A percentile compares a stretch with the other conserved stretches of the same genome.
Conservation (phyloP, 1,140 invertebrate species). For the Galendromus occidentalis region DNA sequence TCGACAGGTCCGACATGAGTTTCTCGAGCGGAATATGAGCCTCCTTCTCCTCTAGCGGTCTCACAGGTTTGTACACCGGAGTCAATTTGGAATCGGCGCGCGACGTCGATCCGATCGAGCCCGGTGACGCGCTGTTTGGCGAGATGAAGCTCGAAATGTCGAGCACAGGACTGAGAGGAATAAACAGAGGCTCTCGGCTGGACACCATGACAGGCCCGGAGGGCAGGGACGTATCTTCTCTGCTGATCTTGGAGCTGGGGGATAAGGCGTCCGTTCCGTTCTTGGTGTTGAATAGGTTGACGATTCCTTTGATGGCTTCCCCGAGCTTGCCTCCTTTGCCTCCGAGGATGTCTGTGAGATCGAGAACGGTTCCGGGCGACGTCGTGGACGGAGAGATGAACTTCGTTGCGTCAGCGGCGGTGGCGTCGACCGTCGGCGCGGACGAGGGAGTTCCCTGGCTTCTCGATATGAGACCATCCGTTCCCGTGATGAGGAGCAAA, state of each 20-base stretch:
- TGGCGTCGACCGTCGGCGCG: neutral
- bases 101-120: neutral
- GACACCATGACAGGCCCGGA: constrained; percentile 8
- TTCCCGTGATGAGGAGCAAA: constrained; percentile 17
- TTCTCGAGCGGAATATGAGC: neutral
- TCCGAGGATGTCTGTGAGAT: constrained; percentile 21
- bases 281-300: constrained; percentile 19
- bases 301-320: constrained; percentile 23
- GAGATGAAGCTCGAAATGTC: constrained; percentile 3
- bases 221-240: neutral
- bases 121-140: neutral
- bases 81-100: neutral
- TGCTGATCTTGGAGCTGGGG: neutral
- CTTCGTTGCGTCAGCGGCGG: neutral
- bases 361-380: constrained; percentile 22
- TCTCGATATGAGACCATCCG: constrained; percentile 17
- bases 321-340: constrained; percentile 21
- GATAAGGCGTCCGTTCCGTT: constrained; percentile 16
- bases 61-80: neutral
- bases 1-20: constrained; percentile 2
- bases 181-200: constrained; percentile 1
- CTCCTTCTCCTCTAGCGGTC: neutral
- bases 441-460: constrained; percentile 13
- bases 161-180: constrained; percentile 4
- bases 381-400: constrained; percentile 13